Conservation (phyloP, 2,888 invertebrate genomes). For the Bellardia pandia region DNA sequence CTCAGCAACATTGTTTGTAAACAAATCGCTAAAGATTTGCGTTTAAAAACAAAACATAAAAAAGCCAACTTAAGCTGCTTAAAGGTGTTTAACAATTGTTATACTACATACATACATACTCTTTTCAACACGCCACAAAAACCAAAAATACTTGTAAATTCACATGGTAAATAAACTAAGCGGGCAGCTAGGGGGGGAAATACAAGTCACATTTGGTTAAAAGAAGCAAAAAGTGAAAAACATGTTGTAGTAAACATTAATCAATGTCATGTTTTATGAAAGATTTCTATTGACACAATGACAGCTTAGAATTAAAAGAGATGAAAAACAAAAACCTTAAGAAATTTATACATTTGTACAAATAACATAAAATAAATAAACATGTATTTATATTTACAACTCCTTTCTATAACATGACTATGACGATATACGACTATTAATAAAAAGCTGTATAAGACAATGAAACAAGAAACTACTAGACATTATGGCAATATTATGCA, state of each 20-base stretch:
- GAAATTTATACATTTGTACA: conserved; percentile 8
- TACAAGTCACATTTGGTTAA: conserved; percentile 15
- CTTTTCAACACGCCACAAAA: conserved; percentile 19
- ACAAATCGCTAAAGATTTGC: conserved; percentile 28
- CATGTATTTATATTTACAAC: conserved; percentile 12
- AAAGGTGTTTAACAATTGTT: conserved; percentile 62
- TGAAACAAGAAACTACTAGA: conserved; percentile 34
- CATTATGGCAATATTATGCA: conserved; percentile 57
- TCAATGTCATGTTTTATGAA: conserved; percentile 69
- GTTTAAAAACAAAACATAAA: neutral
- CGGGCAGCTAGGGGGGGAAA: too few species aligned
- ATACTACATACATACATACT: neutral
- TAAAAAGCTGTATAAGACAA: neutral
- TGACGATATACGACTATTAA: conserved; percentile 2
- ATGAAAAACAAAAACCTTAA: conserved; percentile 17
- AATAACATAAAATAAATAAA: conserved; percentile 33
- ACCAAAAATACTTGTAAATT: neutral
- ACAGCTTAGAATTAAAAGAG: conserved; percentile 62
- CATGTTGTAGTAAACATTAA: conserved; percentile 59
- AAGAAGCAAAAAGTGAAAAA: neutral
- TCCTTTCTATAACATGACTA: neutral
- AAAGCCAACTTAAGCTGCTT: conserved; percentile 59
- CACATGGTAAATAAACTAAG: neutral
- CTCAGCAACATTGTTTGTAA: conserved; percentile 50
- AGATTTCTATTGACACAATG: conserved; percentile 71